Evolutionary conservation across 2,113 vertebrate species (phyloP), one percentile per base, ranked within the genome.

Genomic region (Ibidorhyncha struthersii): DNA sequence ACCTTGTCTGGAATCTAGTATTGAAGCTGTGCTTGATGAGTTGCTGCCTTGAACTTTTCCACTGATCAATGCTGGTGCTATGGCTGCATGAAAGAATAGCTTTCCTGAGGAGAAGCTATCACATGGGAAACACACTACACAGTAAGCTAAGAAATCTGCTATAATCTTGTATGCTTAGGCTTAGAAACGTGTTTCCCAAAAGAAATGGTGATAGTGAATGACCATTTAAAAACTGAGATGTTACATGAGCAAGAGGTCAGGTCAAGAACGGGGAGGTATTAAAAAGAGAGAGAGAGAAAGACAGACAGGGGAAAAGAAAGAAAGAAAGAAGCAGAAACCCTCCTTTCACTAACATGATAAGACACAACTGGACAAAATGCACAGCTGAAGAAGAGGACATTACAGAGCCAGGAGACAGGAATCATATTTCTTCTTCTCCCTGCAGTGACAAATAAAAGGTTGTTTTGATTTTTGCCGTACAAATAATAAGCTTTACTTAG

Each of bases 31-130:
- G 96, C 97, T 98, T 98, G 98, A 98, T 98, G 98, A 98, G 98
- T 98, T 97, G 97, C 97, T 94, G 95, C 98, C 98, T 98, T 98
- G 98, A 98, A 98, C 98, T 98, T 98, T 98, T 98, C 98, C 98
- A 95, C 98, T 98, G 98, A 98, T 98, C 98, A 98, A 98, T 98
- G 98, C 97, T 89, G 86, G 97, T 43, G 78, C 97, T 94, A 95
- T 93, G 82, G 92, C 97, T 97, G 98, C 97, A 97, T 97, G 96
- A 98, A 98, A 98, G 98, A 98, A 96, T 95, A 98, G 97, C 97
- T 98, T 97, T 98, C 95, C 97, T 73, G 90, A 98, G 97, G 95
- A 98, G 94, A 97, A 95, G 88, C 97, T 93, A 95, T 97, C 97
- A 96, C 96, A 94, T 79, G 86, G 97, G 97, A 97, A 97, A 95